phyloP scores from a whole-genome alignment of 2,797 vertebrate species.

The Betta splendens region DNA sequence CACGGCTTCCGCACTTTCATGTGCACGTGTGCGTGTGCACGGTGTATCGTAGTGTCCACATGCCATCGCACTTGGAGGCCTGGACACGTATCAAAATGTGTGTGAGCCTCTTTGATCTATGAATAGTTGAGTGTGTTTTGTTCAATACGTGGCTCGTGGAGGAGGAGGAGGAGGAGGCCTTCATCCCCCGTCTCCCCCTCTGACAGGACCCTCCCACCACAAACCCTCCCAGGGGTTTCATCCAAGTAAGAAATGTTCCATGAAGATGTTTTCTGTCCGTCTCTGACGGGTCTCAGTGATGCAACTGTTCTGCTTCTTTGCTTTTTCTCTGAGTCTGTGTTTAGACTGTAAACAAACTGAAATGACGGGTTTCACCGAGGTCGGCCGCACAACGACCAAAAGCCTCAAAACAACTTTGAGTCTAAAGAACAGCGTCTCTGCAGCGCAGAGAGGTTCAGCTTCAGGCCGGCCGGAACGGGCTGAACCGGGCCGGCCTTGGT shows the following conservation, averaged over 20 bases:
- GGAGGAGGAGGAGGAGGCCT: constrained; percentile 10
- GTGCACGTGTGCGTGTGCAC: background rate
- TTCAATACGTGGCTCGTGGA: constrained; percentile 45
- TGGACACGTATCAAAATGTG: constrained; percentile 49
- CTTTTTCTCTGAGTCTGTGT: constrained; percentile 11
- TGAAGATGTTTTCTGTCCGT: constrained; percentile 45
- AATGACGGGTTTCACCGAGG: constrained; percentile 13
- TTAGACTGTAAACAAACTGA: constrained; percentile 17
- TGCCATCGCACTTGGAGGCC: constrained; percentile 27
- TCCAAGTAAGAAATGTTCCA: constrained; percentile 54
- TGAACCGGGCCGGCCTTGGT: no score
- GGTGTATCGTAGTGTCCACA: constrained; percentile 10
- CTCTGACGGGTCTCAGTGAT: constrained; percentile 6
- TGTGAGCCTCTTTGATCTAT: constrained; percentile 55
- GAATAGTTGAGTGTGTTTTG: constrained; percentile 48
- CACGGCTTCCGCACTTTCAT: no score
- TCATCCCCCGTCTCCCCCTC: background rate
- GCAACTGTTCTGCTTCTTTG: background rate
- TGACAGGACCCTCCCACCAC: no score
- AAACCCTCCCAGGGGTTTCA: constrained; percentile 39
- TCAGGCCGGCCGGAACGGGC: no score
- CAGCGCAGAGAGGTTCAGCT: no score
- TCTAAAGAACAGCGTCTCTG: no score
- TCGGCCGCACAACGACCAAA: background rate
- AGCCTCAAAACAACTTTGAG: constrained; percentile 2